Conservation (phyloP, 1,140 invertebrate species). For the Orius laevigatus region DNA sequence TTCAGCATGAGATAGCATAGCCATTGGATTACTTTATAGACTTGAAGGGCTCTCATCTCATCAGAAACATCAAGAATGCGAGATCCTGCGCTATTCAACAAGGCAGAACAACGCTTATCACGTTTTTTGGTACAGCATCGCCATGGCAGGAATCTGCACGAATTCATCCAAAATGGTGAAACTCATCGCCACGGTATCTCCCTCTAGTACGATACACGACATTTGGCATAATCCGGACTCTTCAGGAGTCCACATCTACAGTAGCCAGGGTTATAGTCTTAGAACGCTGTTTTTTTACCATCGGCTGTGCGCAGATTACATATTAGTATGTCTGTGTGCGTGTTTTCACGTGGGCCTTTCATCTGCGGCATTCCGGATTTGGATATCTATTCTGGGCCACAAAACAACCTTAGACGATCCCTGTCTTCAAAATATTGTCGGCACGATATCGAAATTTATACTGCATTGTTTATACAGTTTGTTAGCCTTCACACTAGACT, state of each 20-base stretch:
- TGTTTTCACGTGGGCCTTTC: conserved; percentile 60
- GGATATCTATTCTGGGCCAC: conserved; percentile 60
- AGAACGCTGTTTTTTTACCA: conserved; percentile 30
- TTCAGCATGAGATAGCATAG: too few relatives aligned
- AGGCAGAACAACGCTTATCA: conserved; percentile 66
- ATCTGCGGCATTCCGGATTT: conserved; percentile 67
- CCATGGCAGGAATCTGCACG: conserved; percentile 79
- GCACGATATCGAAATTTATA: too few relatives aligned
- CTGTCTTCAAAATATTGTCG: too few relatives aligned
- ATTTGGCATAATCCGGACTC: conserved; percentile 69
- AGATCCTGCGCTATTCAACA: conserved; percentile 63
- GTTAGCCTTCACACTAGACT: too few relatives aligned
- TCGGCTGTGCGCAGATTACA: conserved; percentile 69
- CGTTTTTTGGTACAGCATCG: conserved; percentile 43
- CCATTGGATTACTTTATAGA: conserved; percentile 44
- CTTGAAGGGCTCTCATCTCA: conserved; percentile 39
- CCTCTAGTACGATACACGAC: conserved; percentile 73
- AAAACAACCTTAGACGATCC: conserved; percentile 23
- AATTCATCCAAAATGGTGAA: conserved; percentile 95
- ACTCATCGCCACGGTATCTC: conserved; percentile 64
- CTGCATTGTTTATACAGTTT: too few relatives aligned
- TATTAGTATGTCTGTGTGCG: too few relatives aligned
- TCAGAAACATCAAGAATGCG: conserved; percentile 72
- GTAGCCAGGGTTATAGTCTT: conserved; percentile 83
- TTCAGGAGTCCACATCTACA: conserved; percentile 78